These are phyloP conservation scores for Microcebus ravelobensis DNA, from an alignment of 2,113 vertebrate species.

Conservation along the genomic window DNA sequence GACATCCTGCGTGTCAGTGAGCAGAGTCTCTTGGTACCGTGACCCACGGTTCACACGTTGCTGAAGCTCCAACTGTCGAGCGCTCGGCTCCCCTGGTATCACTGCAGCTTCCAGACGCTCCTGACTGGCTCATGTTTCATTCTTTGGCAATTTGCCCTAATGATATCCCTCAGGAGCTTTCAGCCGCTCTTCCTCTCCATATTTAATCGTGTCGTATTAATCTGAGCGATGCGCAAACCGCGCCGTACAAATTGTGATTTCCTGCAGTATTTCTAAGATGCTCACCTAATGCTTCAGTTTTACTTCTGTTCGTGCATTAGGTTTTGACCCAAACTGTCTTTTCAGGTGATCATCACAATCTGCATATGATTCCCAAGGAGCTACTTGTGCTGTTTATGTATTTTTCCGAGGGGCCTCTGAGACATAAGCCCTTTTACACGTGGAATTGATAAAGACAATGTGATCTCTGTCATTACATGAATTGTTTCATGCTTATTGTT, in stretches of 20 bases:
- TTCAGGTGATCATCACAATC: constrained; percentile 58
- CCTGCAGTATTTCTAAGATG: constrained; percentile 34
- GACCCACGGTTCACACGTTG: constrained; percentile 92
- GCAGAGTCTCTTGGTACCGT: constrained; percentile 90
- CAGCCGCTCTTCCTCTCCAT: constrained; percentile 95
- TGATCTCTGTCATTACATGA: not conserved
- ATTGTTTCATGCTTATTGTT: not conserved
- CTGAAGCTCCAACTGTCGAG: constrained; percentile 91
- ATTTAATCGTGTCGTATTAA: constrained; percentile 97
- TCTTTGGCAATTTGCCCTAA: constrained; percentile 99
- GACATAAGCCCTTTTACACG: not conserved
- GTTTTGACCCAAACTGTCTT: constrained; percentile 21
- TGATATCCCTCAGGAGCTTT: constrained; percentile 98
- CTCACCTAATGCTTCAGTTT: not conserved
- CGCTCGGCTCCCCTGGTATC: constrained; percentile 91
- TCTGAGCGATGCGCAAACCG: constrained; percentile 90
- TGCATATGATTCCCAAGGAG: not conserved
- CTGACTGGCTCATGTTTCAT: constrained; percentile 99
- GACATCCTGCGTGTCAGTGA: constrained; percentile 95
- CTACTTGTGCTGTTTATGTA: constrained; percentile 27
- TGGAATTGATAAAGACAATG: not conserved
- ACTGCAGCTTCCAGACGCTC: constrained; percentile 93
- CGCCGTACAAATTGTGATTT: constrained; percentile 75
- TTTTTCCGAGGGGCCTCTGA: not conserved
- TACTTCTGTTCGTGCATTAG: constrained; percentile 38